Evolutionary conservation across 2,888 invertebrate species (phyloP).

Genomic region (Andrena fulva): DNA sequence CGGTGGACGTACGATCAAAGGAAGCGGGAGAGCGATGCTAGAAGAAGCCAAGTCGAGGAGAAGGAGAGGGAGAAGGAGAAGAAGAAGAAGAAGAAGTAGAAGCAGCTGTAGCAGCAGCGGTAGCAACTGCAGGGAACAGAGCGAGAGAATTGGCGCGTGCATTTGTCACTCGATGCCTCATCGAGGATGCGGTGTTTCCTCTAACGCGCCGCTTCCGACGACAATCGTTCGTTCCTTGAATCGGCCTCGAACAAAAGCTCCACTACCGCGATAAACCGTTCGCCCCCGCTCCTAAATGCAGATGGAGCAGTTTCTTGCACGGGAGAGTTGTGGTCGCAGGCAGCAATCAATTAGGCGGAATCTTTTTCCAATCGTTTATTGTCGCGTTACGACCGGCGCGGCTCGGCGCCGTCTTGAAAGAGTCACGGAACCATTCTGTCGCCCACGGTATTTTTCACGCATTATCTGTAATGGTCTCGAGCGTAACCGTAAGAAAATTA

Average conservation of each 20-base stretch:
- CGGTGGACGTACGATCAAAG: background rate
- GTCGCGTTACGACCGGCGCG: background rate
- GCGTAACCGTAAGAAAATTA: slow-evolving; percentile 37
- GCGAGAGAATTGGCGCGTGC: slow-evolving; percentile 20
- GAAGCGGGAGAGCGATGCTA: background rate
- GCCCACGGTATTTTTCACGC: slow-evolving; percentile 39
- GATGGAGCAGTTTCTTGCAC: background rate
- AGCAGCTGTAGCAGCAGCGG: too few species aligned
- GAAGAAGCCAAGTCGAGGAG: background rate
- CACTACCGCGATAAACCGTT: slow-evolving; percentile 18
- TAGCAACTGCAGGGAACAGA: background rate
- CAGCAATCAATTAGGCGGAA: background rate
- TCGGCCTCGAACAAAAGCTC: slow-evolving; percentile 43
- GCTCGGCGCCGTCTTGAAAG: slow-evolving; percentile 10
- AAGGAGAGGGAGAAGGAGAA: background rate
- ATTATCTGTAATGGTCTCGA: slow-evolving; percentile 31
- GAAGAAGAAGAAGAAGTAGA: background rate
- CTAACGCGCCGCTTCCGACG: slow-evolving; percentile 63
- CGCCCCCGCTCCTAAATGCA: background rate
- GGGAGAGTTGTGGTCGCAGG: background rate
- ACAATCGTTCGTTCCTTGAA: slow-evolving; percentile 66
- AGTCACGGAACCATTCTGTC: slow-evolving; percentile 35
- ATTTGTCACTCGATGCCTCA: slow-evolving; percentile 66
- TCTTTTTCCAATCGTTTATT: background rate
- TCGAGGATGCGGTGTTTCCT: slow-evolving; percentile 70